These are phyloP conservation scores for Apteryx owenii DNA, from an alignment of 2,113 vertebrate species.

Conservation along the genomic window DNA sequence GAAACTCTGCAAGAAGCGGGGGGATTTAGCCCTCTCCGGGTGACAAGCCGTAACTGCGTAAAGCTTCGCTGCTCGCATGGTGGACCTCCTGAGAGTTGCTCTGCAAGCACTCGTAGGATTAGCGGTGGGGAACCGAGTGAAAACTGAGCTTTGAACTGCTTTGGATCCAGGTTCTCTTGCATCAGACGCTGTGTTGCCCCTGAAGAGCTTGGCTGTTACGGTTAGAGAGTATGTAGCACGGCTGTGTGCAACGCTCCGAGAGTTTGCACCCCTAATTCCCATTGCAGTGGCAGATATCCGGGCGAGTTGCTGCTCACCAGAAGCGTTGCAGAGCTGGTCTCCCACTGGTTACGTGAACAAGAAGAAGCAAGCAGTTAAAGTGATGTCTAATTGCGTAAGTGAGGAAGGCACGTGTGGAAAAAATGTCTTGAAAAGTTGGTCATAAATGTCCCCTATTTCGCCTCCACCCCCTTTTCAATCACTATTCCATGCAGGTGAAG, in stretches of 20 bases:
- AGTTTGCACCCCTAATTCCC: not conserved
- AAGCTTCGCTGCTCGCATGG: rapidly evolving
- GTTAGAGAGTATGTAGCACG: not conserved
- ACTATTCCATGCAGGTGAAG: not conserved
- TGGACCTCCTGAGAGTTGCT: not conserved
- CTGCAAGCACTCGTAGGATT: rapidly evolving
- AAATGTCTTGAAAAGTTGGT: not conserved
- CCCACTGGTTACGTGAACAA: no score
- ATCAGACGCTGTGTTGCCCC: not conserved
- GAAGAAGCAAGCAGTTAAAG: not conserved
- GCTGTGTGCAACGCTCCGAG: rapidly evolving
- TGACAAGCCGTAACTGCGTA: not conserved
- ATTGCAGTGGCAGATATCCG: not conserved
- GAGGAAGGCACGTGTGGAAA: not conserved
- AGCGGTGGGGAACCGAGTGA: not conserved
- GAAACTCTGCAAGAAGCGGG: not conserved
- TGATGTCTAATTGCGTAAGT: rapidly evolving
- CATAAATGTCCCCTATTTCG: not conserved
- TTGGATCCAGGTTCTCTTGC: not conserved
- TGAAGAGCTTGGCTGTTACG: not conserved
- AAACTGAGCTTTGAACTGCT: not conserved
- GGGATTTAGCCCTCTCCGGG: not conserved
- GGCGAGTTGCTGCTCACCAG: not conserved
- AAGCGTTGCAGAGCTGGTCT: not conserved
- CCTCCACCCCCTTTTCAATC: not conserved